Evolutionary conservation across 2,888 invertebrate genomes (phyloP).

Genomic region (Drosophila rubida): DNA sequence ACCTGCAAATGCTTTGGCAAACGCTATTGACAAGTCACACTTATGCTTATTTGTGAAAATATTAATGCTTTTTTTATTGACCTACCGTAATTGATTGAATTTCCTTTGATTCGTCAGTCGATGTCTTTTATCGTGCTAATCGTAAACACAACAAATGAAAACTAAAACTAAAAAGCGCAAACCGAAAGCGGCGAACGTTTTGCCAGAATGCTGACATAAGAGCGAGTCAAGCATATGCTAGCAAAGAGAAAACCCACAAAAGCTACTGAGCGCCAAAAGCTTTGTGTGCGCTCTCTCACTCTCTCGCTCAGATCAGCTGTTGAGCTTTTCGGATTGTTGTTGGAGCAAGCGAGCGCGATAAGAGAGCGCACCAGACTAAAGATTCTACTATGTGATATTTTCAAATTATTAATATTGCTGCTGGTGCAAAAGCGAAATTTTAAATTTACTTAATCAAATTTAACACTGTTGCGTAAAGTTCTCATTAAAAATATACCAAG

Average conservation of each 20-base stretch:
- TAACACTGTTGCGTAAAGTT: too few species aligned
- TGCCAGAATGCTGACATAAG: constrained; percentile 5
- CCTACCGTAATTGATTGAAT: constrained; percentile 1
- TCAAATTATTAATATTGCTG: too few species aligned
- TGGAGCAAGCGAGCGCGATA: neutral
- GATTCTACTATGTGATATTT: neutral
- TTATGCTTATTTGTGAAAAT: neutral
- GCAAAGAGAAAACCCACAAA: constrained; percentile 19
- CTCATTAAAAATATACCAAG: too few species aligned
- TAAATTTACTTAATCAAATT: too few species aligned
- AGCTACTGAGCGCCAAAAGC: constrained; percentile 46
- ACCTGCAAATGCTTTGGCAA: constrained; percentile 10
- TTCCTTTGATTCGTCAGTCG: neutral
- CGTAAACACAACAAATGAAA: constrained; percentile 58
- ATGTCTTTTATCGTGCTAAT: constrained; percentile 24
- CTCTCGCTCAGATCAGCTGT: constrained; percentile 44
- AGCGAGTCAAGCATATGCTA: neutral
- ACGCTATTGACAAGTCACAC: neutral
- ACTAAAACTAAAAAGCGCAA: constrained; percentile 25
- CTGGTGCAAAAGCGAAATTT: too few species aligned
- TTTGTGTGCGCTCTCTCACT: constrained; percentile 1
- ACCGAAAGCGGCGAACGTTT: constrained; percentile 6
- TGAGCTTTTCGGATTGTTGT: constrained; percentile 23
- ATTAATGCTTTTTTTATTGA: neutral
- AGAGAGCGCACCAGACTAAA: neutral